These are phyloP conservation scores for Melanotaenia maccullochi DNA, from an alignment of 2,797 vertebrate genomes.

Conservation along the genomic window DNA sequence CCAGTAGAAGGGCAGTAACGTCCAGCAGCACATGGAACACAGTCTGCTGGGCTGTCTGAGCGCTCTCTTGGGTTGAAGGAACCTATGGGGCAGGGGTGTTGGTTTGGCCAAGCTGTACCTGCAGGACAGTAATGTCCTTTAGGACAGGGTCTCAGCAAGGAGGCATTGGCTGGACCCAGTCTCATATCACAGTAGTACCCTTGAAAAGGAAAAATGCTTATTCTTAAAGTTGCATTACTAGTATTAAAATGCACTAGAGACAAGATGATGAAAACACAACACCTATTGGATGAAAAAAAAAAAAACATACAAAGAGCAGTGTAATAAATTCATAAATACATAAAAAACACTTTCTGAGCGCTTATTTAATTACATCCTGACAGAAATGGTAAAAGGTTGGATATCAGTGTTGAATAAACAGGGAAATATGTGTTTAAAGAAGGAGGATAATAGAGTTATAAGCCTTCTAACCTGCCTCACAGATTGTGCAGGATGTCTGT, in stretches of 20 bases:
- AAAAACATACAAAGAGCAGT: slow-evolving; percentile 1
- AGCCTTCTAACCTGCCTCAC: slow-evolving; percentile 78
- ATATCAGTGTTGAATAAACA: slow-evolving; percentile 4
- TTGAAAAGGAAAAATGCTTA: slow-evolving; percentile 52
- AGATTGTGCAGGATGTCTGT: slow-evolving; percentile 76
- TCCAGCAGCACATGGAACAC: slow-evolving; percentile 85
- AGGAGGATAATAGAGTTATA: neutral
- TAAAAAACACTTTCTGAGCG: slow-evolving; percentile 4
- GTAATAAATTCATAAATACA: slow-evolving; percentile 20
- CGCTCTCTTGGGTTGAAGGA: slow-evolving; percentile 84
- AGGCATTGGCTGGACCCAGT: slow-evolving; percentile 71
- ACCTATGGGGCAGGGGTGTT: slow-evolving; percentile 88
- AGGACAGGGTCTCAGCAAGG: slow-evolving; percentile 85
- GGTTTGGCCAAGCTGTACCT: slow-evolving; percentile 83
- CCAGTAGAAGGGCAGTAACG: slow-evolving; percentile 87
- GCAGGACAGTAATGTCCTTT: slow-evolving; percentile 90
- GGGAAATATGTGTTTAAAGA: neutral
- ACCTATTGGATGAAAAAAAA: neutral
- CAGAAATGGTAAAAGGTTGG: slow-evolving; percentile 11
- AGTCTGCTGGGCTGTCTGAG: slow-evolving; percentile 72
- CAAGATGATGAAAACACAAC: neutral
- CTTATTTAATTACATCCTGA: slow-evolving; percentile 9
- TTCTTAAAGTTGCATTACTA: slow-evolving; percentile 3
- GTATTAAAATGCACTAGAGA: neutral
- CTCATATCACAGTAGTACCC: slow-evolving; percentile 90